Conservation (phyloP, 2,888 invertebrate genomes). For the Maniola hyperantus region DNA sequence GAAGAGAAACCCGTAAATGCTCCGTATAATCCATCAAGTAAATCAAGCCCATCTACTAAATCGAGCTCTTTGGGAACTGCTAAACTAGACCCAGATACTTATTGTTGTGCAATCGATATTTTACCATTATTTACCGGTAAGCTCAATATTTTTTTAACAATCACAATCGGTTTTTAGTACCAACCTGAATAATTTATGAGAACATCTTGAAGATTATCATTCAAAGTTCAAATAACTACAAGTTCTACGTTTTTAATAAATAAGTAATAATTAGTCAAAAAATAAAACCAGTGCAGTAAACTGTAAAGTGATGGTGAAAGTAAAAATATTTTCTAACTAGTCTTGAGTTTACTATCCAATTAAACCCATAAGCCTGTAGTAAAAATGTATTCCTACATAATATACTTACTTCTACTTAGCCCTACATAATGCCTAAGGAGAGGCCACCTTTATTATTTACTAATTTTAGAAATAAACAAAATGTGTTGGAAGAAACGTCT, state of each 20-base stretch:
- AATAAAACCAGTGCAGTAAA: too few relatives aligned
- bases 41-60: slow-evolving; percentile 24
- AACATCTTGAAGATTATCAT: too few relatives aligned
- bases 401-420: too few relatives aligned
- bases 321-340: too few relatives aligned
- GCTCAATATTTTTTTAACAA: slow-evolving; percentile 7
- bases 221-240: too few relatives aligned
- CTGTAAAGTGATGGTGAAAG: too few relatives aligned
- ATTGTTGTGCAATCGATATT: slow-evolving; percentile 69
- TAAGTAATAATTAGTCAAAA: too few relatives aligned
- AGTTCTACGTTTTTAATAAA: too few relatives aligned
- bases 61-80: neutral
- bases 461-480: slow-evolving; percentile 53
- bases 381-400: too few relatives aligned
- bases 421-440: neutral
- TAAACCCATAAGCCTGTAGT: too few relatives aligned
- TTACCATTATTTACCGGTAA: slow-evolving; percentile 57
- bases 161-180: neutral
- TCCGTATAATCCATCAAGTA: slow-evolving; percentile 9
- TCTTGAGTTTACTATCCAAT: too few relatives aligned
- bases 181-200: too few relatives aligned
- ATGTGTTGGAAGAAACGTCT: slow-evolving; percentile 59
- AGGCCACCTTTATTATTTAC: neutral
- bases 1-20: slow-evolving; percentile 33
- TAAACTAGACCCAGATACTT: slow-evolving; percentile 44